A percentile compares a stretch with the other conserved stretches of the same genome.
These are phyloP conservation scores for Pseudonaja textilis DNA, from an alignment of 2,113 vertebrate species.

Conservation along the genomic window DNA sequence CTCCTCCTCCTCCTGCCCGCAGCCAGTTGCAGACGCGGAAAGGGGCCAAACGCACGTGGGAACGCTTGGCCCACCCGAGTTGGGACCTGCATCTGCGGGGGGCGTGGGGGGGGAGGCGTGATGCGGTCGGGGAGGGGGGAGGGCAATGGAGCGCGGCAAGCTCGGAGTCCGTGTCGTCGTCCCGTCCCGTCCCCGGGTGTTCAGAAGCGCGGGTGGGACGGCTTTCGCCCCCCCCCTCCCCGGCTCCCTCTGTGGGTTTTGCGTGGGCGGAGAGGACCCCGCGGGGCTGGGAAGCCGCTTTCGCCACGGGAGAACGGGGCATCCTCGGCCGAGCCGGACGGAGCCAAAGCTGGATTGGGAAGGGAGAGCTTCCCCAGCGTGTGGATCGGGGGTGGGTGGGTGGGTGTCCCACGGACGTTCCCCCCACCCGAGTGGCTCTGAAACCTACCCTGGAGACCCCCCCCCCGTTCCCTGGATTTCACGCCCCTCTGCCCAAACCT, in stretches of 20 bases:
- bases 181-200: neutral
- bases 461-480: neutral
- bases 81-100: too few relatives aligned
- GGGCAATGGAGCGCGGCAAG: neutral
- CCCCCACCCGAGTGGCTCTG: neutral
- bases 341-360: neutral
- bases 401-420: too few relatives aligned
- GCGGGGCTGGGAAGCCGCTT: too few relatives aligned
- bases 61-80: too few relatives aligned
- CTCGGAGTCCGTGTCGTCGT: accelerated
- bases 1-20: too few relatives aligned
- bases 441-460: neutral
- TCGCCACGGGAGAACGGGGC: neutral
- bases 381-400: too few relatives aligned
- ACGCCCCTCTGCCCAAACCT: neutral
- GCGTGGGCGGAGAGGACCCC: too few relatives aligned
- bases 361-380: too few relatives aligned
- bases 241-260: neutral
- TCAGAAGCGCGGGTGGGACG: neutral
- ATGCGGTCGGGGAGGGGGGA: too few relatives aligned
- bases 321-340: neutral
- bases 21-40: neutral
- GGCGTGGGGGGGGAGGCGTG: too few relatives aligned
- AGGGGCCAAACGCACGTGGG: too few relatives aligned
- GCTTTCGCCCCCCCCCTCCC: too few relatives aligned